Conservation (phyloP, 2,113 vertebrate genomes). For the Fulica atra region DNA sequence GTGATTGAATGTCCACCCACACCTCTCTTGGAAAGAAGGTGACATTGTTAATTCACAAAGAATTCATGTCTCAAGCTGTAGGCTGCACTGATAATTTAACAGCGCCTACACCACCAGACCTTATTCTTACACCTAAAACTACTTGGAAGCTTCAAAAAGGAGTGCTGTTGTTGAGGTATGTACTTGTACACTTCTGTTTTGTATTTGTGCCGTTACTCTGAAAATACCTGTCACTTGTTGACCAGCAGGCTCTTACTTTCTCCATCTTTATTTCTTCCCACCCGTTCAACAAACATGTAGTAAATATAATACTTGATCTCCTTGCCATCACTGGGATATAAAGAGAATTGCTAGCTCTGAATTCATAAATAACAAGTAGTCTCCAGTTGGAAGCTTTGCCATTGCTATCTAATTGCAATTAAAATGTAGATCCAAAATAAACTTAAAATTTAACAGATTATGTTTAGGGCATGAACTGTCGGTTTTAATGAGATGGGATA, state of each 20-base stretch:
- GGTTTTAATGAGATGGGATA: neutral
- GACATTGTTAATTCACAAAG: slow-evolving; percentile 3
- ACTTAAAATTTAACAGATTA: neutral
- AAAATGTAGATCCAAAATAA: neutral
- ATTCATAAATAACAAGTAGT: neutral
- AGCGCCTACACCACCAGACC: neutral
- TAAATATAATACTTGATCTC: neutral
- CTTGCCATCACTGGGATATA: neutral
- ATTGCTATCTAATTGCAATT: neutral
- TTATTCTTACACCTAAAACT: neutral
- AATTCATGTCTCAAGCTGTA: neutral
- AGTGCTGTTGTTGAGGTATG: neutral
- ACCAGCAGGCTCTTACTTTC: neutral
- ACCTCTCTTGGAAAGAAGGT: slow-evolving; percentile 1
- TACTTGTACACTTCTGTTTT: neutral
- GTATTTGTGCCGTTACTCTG: neutral
- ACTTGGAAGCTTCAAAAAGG: neutral
- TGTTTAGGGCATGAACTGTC: neutral
- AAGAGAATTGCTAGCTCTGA: neutral
- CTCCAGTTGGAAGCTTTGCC: neutral
- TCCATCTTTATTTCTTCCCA: neutral
- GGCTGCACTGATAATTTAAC: neutral
- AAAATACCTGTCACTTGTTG: neutral
- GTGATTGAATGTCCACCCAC: slow-evolving; percentile 21
- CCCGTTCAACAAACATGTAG: neutral